Conservation (phyloP, 2,113 vertebrate species). For the Rhombomys opimus region DNA sequence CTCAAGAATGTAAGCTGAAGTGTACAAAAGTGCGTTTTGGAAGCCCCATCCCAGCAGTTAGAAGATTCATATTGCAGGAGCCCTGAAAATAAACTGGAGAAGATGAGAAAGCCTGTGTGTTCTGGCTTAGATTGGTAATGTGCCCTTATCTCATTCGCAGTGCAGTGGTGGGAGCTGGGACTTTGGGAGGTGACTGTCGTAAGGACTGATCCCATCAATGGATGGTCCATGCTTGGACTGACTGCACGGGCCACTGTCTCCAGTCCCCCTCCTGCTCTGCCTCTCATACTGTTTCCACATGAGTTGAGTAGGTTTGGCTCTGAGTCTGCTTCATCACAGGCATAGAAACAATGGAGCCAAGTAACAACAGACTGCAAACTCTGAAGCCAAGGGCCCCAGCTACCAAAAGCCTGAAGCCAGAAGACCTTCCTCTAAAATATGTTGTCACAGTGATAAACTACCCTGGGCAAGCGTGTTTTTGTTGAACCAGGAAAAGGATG, state of each 20-base stretch:
- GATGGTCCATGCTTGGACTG: neutral
- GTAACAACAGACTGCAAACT: neutral
- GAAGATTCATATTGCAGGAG: neutral
- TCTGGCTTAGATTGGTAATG: neutral
- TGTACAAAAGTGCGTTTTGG: neutral
- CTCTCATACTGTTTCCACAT: neutral
- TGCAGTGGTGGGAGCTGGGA: neutral
- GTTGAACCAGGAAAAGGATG: neutral
- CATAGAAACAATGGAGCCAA: neutral
- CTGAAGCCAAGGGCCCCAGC: neutral
- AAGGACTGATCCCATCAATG: neutral
- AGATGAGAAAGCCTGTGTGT: neutral
- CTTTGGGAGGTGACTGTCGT: neutral
- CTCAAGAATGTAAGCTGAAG: neutral
- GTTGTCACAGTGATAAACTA: neutral
- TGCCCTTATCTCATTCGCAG: neutral
- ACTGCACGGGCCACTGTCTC: neutral
- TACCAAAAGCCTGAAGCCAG: neutral
- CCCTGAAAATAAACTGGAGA: conserved; percentile 35
- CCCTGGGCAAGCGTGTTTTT: neutral
- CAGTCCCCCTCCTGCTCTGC: neutral
- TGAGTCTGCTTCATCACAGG: neutral
- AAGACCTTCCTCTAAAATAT: neutral
- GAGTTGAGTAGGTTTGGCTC: neutral
- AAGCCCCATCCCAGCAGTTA: neutral